Evolutionary conservation across 2,888 invertebrate genomes (phyloP), one percentile per base, ranked within the genome.

Genomic region (Campopleginae sp.): DNA sequence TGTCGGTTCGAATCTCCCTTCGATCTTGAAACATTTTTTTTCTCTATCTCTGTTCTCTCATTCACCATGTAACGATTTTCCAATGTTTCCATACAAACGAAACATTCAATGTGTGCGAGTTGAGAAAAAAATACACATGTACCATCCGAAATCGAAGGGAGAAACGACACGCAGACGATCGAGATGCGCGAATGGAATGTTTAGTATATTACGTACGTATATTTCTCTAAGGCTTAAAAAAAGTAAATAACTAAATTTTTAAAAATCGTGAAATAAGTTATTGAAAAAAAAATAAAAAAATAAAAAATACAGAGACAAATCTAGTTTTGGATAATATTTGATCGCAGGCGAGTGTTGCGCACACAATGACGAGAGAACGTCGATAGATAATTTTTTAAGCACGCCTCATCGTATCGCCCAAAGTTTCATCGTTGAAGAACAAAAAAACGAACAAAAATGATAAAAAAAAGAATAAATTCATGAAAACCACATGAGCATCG

Each of bases 261-360:
- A 84, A 31, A 72, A 83, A 61, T 81, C 79, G 78, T 79, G 74
- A 81, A 65, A 82, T 83, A 85, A 85, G 82, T 85, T 80, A 82
- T 79, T 70, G 68, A 74, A 65, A 87, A 79, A 85, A 81, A 88
- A 77, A 84, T 8, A 54, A 23, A 10, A 23, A 54, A 75, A 79
- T 27, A 58, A 58, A 58, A 83, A 85, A 86, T 77, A 86, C 68
- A 87, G 82, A 86, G 80, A 87, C 78, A 86, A 89, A 90, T 91
- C 91, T 91, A 91, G 90, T 91, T 91, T 91, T 91, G 89, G 90
- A 91, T 87, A 86, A 91, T 90, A 91, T 90, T 90, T 90, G 89
- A 82, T 87, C 87, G 88, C 86, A 86, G 89, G 87, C 85, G 85
- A 84, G 88, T 82, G 81, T 58, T 63, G 80, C 82, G 80, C 85